Evolutionary conservation across 2,113 vertebrate genomes (phyloP), one percentile per base, ranked within the genome.

Genomic region (Engystomops pustulosus): DNA sequence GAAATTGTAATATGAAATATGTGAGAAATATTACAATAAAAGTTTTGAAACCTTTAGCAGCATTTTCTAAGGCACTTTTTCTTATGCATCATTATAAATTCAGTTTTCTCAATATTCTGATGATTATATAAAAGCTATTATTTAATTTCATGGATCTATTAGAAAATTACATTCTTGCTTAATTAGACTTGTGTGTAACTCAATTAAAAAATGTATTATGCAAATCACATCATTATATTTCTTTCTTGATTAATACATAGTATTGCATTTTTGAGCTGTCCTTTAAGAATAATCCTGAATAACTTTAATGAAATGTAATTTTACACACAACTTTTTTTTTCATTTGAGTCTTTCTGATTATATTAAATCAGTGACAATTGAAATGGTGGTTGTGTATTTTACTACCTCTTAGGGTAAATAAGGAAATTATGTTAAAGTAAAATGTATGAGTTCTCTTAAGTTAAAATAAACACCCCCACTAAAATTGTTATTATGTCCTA

Each of bases 61-160:
- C 20, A 78, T 78, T 58, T 72, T 23, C 32, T 53, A 34, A 74
- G 3, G 3, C 27, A 9, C 15, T 20, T 53, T 34, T 27, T 75
- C 45, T 53, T 75, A 7, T 25, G 15, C 20, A 38, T 34, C 9
- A 1, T 15, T 8, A 38, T 78, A 53, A 55, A 77, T 55, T 55
- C 20, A 38, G 10, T 38, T 78, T 78, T 58, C 20, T 38, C 38
- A 58, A 58, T 38, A 78, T 78, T 58, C 51, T 23, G 5, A 78
- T 58, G 20, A 58, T 51, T 25, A 38, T 41, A 78, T 41, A 58
- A 78, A 78, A 55, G 32, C 51, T 78, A 60, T 58, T 78, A 78
- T 78, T 78, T 58, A 38, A 55, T 60, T 78, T 78, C 32, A 78
- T 58, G 11, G 51, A 41, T 78, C 75, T 78, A 36, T 78, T 58